Conservation (phyloP, 2,888 invertebrate species). For the Chymomyza amoena region DNA sequence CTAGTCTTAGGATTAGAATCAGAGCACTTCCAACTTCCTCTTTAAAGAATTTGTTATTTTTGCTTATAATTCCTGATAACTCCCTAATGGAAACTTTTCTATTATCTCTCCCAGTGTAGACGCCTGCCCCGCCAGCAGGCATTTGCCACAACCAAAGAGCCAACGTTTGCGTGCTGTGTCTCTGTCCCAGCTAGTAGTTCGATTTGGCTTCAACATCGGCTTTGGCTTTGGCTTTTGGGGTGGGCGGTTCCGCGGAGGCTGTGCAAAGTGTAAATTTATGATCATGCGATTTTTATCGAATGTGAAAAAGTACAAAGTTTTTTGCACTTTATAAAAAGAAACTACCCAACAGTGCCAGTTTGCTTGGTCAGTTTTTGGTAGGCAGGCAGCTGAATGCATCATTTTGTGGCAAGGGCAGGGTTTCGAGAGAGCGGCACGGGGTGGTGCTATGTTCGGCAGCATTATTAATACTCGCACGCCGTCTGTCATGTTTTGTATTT, state of each 20-base stretch:
- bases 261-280: slow-evolving; percentile 79
- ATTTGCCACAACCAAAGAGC: not conserved
- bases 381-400: slow-evolving; percentile 3
- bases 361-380: not conserved
- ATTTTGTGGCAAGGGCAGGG: not conserved
- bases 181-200: not conserved
- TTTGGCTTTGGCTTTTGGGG: slow-evolving; percentile 29
- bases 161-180: not conserved
- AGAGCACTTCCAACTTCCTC: too few species aligned
- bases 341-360: slow-evolving; percentile 9
- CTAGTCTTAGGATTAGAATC: too few species aligned
- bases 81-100: not conserved
- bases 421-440: not conserved
- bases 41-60: too few species aligned
- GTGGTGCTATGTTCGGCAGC: slow-evolving; percentile 49
- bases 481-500: slow-evolving; percentile 71
- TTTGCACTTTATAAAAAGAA: slow-evolving; percentile 72
- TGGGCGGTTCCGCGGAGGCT: slow-evolving; percentile 77
- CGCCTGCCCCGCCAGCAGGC: not conserved
- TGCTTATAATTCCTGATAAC: too few species aligned
- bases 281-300: slow-evolving; percentile 78
- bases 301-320: slow-evolving; percentile 68
- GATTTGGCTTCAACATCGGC: slow-evolving; percentile 4
- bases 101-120: not conserved
- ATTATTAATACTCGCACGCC: slow-evolving; percentile 75